Percentiles rank a stretch among this genome's conserved stretches.
These are phyloP conservation scores for Menidia menidia DNA, from an alignment of 2,797 vertebrate species.

Conservation along the genomic window DNA sequence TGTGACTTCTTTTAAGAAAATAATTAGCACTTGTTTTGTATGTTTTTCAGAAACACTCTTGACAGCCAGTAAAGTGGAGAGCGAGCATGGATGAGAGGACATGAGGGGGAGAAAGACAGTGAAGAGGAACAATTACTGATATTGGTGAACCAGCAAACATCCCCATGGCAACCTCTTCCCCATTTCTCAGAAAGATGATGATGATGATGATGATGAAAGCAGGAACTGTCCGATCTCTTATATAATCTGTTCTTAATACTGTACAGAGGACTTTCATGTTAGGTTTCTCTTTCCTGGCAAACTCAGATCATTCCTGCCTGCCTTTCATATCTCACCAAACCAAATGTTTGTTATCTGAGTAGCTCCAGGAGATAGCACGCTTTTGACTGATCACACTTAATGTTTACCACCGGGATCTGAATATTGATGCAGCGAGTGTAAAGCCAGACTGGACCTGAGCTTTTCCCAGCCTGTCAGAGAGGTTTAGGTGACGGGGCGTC, in stretches of 20 bases:
- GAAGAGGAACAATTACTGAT: constrained; percentile 54
- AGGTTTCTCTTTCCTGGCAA: background rate
- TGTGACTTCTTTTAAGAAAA: background rate
- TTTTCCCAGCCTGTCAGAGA: constrained; percentile 42
- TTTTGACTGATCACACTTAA: background rate
- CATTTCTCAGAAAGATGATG: constrained; percentile 37
- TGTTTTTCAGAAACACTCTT: constrained; percentile 17
- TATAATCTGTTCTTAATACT: constrained; percentile 5
- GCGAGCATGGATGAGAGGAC: constrained; percentile 8
- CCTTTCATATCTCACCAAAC: background rate
- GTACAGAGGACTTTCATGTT: background rate
- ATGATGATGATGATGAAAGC: constrained; percentile 21
- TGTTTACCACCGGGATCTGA: background rate
- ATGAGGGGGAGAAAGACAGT: constrained; percentile 14
- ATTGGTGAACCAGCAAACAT: constrained; percentile 47
- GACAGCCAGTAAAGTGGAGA: constrained; percentile 31
- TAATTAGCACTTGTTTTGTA: background rate
- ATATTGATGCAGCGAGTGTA: background rate
- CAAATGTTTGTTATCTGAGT: background rate
- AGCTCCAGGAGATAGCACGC: background rate
- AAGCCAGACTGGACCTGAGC: background rate
- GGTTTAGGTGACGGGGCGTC: constrained; percentile 27
- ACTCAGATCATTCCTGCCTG: background rate
- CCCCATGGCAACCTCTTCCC: constrained; percentile 59
- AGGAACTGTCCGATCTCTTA: constrained; percentile 21